A percentile compares a stretch with the other conserved stretches of the same genome.
phyloP scores from a whole-genome alignment of 2,113 vertebrate genomes.

The Entomyzon cyanotis region DNA sequence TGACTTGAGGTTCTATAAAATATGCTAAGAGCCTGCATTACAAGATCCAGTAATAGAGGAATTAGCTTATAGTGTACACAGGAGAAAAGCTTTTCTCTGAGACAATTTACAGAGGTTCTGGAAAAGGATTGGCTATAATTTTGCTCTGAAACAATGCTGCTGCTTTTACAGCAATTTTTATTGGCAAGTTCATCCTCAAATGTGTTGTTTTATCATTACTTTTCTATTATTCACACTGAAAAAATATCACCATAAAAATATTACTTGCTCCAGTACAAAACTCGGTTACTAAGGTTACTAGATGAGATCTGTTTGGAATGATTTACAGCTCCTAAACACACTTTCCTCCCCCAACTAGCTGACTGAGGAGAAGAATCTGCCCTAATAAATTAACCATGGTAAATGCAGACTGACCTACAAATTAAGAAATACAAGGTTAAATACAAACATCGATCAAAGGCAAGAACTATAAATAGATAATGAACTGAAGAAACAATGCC shows the following conservation, averaged over 20 bases:
- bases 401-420: conserved; percentile 56
- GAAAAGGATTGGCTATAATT: neutral
- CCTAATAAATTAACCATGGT: conserved; percentile 66
- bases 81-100: neutral
- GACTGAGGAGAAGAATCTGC: conserved; percentile 41
- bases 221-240: conserved; percentile 49
- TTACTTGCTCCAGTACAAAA: conserved; percentile 45
- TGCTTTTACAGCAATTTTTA: neutral
- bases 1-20: conserved; percentile 8
- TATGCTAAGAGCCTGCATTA: neutral
- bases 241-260: conserved; percentile 41
- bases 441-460: conserved; percentile 61
- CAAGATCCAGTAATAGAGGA: conserved; percentile 13
- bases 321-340: conserved; percentile 44
- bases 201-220: conserved; percentile 46
- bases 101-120: conserved; percentile 7
- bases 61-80: conserved; percentile 4
- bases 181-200: conserved; percentile 14
- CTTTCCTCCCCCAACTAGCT: neutral
- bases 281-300: conserved; percentile 63
- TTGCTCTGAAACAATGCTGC: neutral
- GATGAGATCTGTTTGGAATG: conserved; percentile 52
- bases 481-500: conserved; percentile 55
- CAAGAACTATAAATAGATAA: conserved; percentile 65
- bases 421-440: conserved; percentile 71